phyloP scores from a whole-genome alignment of 2,797 vertebrate species.

The Helicolenus hilgendorfi region DNA sequence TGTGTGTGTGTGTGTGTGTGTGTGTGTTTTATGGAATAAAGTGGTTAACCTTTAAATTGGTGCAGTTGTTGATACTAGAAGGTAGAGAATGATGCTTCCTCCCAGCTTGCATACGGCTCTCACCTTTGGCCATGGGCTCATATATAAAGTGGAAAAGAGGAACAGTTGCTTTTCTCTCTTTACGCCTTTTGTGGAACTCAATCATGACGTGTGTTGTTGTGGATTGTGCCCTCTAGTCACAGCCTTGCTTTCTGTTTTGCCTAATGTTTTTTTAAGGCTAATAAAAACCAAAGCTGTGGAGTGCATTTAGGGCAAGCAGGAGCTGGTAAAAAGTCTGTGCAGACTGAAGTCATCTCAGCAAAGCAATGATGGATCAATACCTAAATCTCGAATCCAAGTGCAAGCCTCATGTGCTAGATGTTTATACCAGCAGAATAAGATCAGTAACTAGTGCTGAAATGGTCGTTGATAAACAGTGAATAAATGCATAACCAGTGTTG shows the following conservation, averaged over 20 bases:
- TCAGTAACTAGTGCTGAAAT: background rate
- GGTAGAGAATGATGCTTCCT: conserved; percentile 68
- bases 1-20: conserved; percentile 32
- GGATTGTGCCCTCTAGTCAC: conserved; percentile 15
- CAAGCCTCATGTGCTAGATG: background rate
- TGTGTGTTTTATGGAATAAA: conserved; percentile 68
- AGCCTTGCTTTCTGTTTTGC: conserved; percentile 35
- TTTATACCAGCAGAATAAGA: background rate
- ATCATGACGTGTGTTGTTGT: conserved; percentile 3
- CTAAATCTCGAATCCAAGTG: background rate
- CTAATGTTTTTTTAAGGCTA: conserved; percentile 6
- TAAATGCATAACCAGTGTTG: background rate
- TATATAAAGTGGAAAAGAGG: conserved; percentile 11
- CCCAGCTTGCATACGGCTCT: conserved; percentile 28
- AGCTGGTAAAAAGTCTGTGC: background rate
- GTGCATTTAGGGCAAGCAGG: background rate
- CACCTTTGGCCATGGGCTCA: conserved; percentile 62
- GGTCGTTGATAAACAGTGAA: background rate
- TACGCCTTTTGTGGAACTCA: conserved; percentile 2
- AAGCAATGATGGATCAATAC: background rate
- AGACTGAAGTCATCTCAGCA: background rate
- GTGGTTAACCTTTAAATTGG: conserved; percentile 87
- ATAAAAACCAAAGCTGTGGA: conserved; percentile 25
- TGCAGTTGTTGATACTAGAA: conserved; percentile 75
- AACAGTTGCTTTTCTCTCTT: conserved; percentile 9